Conservation (phyloP, 2,888 invertebrate genomes). For the Nemoura dubitans region DNA sequence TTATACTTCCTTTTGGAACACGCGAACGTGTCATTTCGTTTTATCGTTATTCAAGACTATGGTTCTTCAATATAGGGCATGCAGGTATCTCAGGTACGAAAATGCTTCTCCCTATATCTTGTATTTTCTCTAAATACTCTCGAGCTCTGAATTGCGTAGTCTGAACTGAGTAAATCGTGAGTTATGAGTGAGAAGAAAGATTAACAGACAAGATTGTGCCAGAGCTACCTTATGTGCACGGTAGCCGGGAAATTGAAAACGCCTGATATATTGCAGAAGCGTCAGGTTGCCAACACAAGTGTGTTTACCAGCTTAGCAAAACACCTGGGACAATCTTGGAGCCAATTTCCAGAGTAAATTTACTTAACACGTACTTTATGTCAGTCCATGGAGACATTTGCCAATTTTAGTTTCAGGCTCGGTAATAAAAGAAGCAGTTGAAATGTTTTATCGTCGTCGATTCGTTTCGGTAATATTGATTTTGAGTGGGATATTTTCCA, state of each 20-base stretch:
- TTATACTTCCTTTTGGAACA: background rate
- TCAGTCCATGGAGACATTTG: background rate
- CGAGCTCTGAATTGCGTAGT: background rate
- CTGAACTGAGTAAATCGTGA: background rate
- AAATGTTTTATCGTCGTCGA: too few species aligned
- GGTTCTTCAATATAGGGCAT: background rate
- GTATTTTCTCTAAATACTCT: slow-evolving; percentile 3
- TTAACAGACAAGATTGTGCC: background rate
- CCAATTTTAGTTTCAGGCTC: background rate
- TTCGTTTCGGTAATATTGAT: too few species aligned
- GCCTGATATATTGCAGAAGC: background rate
- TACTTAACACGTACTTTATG: background rate
- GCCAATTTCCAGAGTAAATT: background rate
- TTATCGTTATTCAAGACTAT: background rate
- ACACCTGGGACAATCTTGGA: background rate
- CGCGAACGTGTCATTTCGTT: background rate
- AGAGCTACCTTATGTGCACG: background rate
- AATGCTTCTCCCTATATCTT: background rate
- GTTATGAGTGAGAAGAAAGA: background rate
- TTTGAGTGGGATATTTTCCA: too few species aligned
- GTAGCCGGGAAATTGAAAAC: background rate
- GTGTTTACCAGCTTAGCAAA: background rate
- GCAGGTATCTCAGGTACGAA: too few species aligned
- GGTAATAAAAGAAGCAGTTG: background rate
- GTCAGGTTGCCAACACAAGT: background rate